A percentile compares a stretch with the other conserved stretches of the same genome.
Conservation (phyloP, 2,113 vertebrate species). For the Psilopsiagon aurifrons region DNA sequence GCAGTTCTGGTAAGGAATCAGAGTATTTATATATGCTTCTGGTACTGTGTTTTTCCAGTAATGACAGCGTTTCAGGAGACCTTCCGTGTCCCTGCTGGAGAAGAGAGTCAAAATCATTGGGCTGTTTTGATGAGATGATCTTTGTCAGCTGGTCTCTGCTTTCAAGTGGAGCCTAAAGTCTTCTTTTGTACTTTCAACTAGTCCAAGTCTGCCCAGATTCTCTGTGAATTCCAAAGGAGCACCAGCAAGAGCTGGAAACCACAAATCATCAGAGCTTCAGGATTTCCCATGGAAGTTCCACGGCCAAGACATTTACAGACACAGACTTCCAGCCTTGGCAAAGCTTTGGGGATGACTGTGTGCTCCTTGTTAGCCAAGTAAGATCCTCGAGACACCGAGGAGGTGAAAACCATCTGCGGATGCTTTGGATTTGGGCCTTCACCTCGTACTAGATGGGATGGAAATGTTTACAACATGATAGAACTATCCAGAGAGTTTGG, state of each 20-base stretch:
- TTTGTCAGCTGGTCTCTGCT: background rate
- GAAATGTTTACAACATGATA: background rate
- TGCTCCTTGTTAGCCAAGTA: background rate
- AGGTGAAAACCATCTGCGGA: background rate
- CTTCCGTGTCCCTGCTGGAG: background rate
- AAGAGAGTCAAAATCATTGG: background rate
- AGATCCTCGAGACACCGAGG: background rate
- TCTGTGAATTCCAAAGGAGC: background rate
- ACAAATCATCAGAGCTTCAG: background rate
- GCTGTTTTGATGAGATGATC: background rate
- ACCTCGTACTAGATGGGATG: background rate
- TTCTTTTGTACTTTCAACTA: background rate
- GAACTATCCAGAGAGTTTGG: background rate
- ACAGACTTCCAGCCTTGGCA: background rate
- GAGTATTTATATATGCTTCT: background rate
- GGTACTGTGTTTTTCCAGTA: background rate
- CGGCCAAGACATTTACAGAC: background rate
- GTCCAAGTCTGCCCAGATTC: background rate
- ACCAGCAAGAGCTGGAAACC: background rate
- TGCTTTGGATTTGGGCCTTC: background rate
- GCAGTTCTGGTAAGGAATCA: background rate
- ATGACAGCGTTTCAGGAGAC: background rate
- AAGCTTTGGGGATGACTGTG: background rate
- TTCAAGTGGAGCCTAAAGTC: background rate
- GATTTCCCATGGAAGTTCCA: background rate